Conservation (phyloP, 2,797 vertebrate species). For the Mareca penelope region DNA sequence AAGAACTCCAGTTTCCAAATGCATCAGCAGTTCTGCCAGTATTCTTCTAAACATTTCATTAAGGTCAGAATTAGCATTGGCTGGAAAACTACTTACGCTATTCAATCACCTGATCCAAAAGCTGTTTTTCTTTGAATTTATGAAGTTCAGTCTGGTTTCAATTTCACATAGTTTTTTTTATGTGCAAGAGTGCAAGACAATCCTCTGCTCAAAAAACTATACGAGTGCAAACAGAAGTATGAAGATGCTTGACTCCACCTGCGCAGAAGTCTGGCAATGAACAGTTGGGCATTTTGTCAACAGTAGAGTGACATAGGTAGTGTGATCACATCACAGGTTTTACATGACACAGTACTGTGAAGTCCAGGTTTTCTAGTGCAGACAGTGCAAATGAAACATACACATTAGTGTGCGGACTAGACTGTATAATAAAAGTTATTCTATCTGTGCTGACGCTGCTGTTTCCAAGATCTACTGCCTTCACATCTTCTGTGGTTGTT, state of each 20-base stretch:
- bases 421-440: not conserved
- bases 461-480: not conserved
- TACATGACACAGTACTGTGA: not conserved
- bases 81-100: not conserved
- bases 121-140: not conserved
- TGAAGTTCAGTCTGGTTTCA: not conserved
- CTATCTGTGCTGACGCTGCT: not conserved
- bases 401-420: too few relatives aligned
- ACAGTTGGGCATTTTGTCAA: not conserved
- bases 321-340: not conserved
- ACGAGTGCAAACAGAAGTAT: not conserved
- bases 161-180: not conserved
- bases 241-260: not conserved
- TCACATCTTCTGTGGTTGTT: not conserved
- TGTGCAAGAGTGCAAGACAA: not conserved
- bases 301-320: not conserved
- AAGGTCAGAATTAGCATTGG: not conserved
- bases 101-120: not conserved
- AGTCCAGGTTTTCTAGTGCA: not conserved
- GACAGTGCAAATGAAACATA: not conserved
- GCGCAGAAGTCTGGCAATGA: not conserved
- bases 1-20: not conserved
- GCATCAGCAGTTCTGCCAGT: not conserved
- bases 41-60: not conserved
- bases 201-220: accelerated